Conservation (phyloP, 2,888 invertebrate species). For the Erebia palarica region DNA sequence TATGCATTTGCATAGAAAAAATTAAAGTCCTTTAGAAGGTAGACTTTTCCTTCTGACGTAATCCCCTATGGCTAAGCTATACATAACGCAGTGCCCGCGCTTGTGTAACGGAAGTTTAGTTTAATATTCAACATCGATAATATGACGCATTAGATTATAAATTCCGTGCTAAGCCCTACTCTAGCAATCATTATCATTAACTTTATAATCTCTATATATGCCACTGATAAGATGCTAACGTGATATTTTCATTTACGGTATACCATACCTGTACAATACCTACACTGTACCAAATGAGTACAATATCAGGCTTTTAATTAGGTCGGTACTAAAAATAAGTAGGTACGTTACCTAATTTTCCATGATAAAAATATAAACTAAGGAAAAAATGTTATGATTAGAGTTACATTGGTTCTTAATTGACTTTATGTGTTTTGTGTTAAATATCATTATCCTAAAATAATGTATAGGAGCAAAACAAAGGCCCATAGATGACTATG, state of each 20-base stretch:
- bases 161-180: not conserved
- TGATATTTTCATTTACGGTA: not conserved
- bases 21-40: not conserved
- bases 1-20: not conserved
- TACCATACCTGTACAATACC: not conserved
- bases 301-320: not conserved
- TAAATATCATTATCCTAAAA: too few relatives aligned
- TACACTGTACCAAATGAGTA: too few relatives aligned
- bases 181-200: slow-evolving; percentile 4
- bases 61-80: not conserved
- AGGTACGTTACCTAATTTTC: not conserved
- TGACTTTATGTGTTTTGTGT: not conserved
- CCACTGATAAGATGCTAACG: slow-evolving; percentile 12
- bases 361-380: not conserved
- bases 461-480: too few relatives aligned
- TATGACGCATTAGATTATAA: slow-evolving; percentile 6
- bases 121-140: not conserved
- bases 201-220: slow-evolving; percentile 1
- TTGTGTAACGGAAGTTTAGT: not conserved
- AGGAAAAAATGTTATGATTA: not conserved
- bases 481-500: too few relatives aligned
- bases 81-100: not conserved
- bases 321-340: not conserved
- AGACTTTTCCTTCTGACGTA: not conserved
- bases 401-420: not conserved